Evolutionary conservation across 2,113 vertebrate species (phyloP).

Genomic region (Melospiza melodia): DNA sequence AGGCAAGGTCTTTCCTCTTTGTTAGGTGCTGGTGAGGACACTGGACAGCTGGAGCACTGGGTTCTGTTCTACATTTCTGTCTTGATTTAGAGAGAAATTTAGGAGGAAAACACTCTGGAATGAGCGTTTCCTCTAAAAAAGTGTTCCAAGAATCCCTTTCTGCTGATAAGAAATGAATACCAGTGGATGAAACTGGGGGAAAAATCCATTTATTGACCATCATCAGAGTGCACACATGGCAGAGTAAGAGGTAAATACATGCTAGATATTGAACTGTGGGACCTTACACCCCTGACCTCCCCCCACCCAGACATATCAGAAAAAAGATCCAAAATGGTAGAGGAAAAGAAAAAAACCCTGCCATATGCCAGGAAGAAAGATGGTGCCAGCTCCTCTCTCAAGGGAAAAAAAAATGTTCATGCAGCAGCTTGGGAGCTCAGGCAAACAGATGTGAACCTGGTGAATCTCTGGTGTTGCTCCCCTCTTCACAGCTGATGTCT

Average conservation of each 20-base stretch:
- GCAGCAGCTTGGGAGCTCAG: rapidly evolving
- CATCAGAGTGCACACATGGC: not conserved
- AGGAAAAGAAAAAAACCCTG: not conserved
- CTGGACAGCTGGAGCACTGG: not conserved
- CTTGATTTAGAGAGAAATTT: not conserved
- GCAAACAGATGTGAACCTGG: not conserved
- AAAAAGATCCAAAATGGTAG: not conserved
- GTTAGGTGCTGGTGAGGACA: not conserved
- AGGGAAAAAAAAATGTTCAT: rapidly evolving
- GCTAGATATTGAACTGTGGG: not conserved
- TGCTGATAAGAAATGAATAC: not conserved
- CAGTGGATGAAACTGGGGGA: too few species aligned
- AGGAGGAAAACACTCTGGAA: not conserved
- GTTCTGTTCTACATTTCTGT: not conserved
- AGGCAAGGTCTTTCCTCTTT: not conserved
- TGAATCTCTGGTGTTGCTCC: not conserved
- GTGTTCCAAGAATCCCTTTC: not conserved
- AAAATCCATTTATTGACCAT: not conserved
- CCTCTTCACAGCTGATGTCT: not conserved
- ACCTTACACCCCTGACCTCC: too few species aligned
- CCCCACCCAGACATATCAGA: rapidly evolving
- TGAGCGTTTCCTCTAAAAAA: not conserved
- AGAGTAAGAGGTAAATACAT: not conserved
- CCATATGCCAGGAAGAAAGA: not conserved
- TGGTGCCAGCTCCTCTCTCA: rapidly evolving